Conservation (phyloP, 2,888 invertebrate genomes). For the Scaptomyza cyrtandrae region DNA sequence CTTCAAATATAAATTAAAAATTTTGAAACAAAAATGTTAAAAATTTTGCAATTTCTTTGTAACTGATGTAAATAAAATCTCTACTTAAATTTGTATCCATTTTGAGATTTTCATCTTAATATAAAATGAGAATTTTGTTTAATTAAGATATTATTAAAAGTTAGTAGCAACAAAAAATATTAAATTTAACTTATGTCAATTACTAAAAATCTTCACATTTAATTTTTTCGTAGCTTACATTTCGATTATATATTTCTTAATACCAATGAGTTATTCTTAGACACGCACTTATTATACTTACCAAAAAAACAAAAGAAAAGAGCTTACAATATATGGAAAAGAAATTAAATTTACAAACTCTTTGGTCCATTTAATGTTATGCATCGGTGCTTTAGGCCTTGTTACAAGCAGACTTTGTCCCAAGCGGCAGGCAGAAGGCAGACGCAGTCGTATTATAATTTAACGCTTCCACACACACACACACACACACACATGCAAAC, state of each 20-base stretch:
- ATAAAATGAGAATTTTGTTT: no score
- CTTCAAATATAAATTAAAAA: no score
- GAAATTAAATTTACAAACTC: slow-evolving; percentile 35
- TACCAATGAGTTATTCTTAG: background rate
- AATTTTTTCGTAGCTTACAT: no score
- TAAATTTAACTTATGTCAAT: no score
- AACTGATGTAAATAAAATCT: no score
- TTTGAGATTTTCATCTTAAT: no score
- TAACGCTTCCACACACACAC: slow-evolving; percentile 17
- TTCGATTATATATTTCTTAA: background rate
- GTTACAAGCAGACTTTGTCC: slow-evolving; percentile 42
- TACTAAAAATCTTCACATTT: background rate
- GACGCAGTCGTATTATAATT: slow-evolving; percentile 50
- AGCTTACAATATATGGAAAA: slow-evolving; percentile 3
- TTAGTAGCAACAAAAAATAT: no score
- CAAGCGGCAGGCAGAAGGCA: slow-evolving; percentile 39
- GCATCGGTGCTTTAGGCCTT: slow-evolving; percentile 42
- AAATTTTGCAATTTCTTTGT: no score
- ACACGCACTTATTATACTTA: background rate
- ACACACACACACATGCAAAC: background rate
- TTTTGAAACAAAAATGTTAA: no score
- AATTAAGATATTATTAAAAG: no score
- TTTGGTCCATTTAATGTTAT: slow-evolving; percentile 42
- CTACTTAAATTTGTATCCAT: no score
- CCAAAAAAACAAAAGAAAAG: background rate